Conservation (phyloP, 2,797 vertebrate genomes). For the Thunnus albacares region DNA sequence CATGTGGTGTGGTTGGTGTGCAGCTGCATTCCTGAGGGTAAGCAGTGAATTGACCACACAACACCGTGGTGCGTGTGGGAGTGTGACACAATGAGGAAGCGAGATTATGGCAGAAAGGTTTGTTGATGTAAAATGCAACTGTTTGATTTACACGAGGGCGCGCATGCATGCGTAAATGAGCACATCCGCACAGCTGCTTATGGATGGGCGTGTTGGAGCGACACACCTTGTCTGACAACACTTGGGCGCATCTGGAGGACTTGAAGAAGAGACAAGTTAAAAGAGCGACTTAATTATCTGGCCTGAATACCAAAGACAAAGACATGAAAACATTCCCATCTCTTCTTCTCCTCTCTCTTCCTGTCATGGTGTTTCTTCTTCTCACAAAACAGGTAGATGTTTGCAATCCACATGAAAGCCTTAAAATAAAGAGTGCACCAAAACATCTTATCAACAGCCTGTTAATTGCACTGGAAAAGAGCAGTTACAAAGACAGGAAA, state of each 20-base stretch:
- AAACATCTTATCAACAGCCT: slow-evolving; percentile 60
- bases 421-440: slow-evolving; percentile 41
- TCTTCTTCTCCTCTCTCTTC: slow-evolving; percentile 34
- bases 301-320: slow-evolving; percentile 68
- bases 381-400: slow-evolving; percentile 27
- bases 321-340: slow-evolving; percentile 69
- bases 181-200: slow-evolving; percentile 86
- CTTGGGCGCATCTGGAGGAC: slow-evolving; percentile 91
- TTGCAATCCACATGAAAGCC: slow-evolving; percentile 57
- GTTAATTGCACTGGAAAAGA: slow-evolving; percentile 60
- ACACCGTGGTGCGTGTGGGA: slow-evolving; percentile 73
- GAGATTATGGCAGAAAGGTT: slow-evolving; percentile 46
- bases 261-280: slow-evolving; percentile 85
- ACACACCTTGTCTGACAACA: slow-evolving; percentile 91
- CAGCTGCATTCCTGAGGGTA: slow-evolving; percentile 67
- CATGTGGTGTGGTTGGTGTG: slow-evolving; percentile 58
- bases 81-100: slow-evolving; percentile 63
- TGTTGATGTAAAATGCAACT: slow-evolving; percentile 64
- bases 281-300: slow-evolving; percentile 78
- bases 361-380: slow-evolving; percentile 42
- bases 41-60: slow-evolving; percentile 81
- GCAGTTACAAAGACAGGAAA: slow-evolving; percentile 40
- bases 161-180: slow-evolving; percentile 50
- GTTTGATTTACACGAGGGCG: slow-evolving; percentile 54
- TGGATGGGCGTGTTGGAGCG: slow-evolving; percentile 89